Base-by-base conservation (phyloP, 2,888 invertebrate species). In the Phaedon cochleariae region DNA sequence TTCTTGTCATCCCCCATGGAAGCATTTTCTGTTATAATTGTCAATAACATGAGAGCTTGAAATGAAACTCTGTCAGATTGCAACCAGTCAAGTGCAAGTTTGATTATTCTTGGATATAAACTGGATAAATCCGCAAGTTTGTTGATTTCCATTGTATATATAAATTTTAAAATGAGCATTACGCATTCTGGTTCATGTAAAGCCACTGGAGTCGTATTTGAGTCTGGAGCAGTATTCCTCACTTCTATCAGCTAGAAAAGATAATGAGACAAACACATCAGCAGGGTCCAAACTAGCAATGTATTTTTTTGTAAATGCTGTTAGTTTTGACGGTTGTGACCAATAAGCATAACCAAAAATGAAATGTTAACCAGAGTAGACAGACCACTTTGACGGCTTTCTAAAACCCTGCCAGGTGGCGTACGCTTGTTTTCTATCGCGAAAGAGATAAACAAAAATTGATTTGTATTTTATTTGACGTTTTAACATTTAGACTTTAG, bases 131-230 rank as follows among this genome's bases (percentile, higher is more conserved):
- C 76, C 0, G 82, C 73, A 1, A 85, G 67, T 74, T 84, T 82
- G n/a, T 85, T 71, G 68, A 83, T 81, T 15, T 87, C 80, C 15
- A 87, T 70, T 0, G 83, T 84, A 41, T 82, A 76, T 18, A 88
- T 76, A 75, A 87, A 87, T 74, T 87, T 85, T 72, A 87, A 84
- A 12, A 87, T 72, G 1, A 85, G 74, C 9, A 82, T 80, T 49
- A 85, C 81, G 65, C 86, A 87, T 73, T 87, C 87, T 2, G 84
- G 80, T 69, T 75, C 75, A n/a, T 68, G 55, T 12, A 59, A 64
- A 26, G 67, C 68, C 20, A 61, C 52, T 18, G 68, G 59, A 21
- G 65, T 65, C 6, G 59, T 52, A 37, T 67, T 62, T 6, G 62
- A 31, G 31, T 67, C 69, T 12, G 57, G 20, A 1, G 59, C 41